Evolutionary conservation across 2,797 vertebrate species (phyloP).

Genomic region (Lindbergichthys nudifrons): DNA sequence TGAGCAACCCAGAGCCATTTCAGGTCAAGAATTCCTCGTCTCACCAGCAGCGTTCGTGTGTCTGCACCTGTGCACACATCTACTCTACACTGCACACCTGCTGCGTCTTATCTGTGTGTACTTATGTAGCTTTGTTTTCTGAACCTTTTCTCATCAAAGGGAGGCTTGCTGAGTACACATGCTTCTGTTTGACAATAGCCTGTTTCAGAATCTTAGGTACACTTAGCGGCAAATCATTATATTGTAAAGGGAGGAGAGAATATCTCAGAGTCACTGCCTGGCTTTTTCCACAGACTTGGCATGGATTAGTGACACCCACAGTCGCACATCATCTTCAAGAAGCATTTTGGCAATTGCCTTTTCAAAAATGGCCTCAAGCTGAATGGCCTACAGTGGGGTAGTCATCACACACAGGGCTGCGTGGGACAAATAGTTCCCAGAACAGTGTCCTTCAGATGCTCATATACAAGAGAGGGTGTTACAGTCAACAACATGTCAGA

Average conservation of each 20-base stretch:
- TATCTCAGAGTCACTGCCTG: constrained; percentile 3
- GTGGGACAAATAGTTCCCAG: too few relatives aligned
- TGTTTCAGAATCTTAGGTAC: constrained; percentile 33
- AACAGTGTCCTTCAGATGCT: too few relatives aligned
- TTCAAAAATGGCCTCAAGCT: neutral
- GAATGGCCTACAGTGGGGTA: too few relatives aligned
- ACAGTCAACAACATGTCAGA: too few relatives aligned
- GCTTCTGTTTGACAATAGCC: constrained; percentile 33
- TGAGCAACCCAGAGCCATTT: constrained; percentile 16
- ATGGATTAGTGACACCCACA: too few relatives aligned
- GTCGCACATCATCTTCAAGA: constrained; percentile 10
- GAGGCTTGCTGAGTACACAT: constrained; percentile 35
- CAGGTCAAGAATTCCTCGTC: neutral
- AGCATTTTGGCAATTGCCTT: neutral
- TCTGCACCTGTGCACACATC: constrained; percentile 58
- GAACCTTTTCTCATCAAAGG: constrained; percentile 46
- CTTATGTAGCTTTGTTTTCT: constrained; percentile 31
- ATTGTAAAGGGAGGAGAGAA: constrained; percentile 17
- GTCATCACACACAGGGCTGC: too few relatives aligned
- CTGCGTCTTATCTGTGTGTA: neutral
- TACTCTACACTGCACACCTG: constrained; percentile 21
- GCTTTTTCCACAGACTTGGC: constrained; percentile 1
- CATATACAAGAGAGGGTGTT: too few relatives aligned
- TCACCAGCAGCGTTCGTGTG: constrained; percentile 23
- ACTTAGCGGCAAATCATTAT: constrained; percentile 11